Evolutionary conservation across 2,113 vertebrate genomes (phyloP).

Genomic region (Actinemys pallida): DNA sequence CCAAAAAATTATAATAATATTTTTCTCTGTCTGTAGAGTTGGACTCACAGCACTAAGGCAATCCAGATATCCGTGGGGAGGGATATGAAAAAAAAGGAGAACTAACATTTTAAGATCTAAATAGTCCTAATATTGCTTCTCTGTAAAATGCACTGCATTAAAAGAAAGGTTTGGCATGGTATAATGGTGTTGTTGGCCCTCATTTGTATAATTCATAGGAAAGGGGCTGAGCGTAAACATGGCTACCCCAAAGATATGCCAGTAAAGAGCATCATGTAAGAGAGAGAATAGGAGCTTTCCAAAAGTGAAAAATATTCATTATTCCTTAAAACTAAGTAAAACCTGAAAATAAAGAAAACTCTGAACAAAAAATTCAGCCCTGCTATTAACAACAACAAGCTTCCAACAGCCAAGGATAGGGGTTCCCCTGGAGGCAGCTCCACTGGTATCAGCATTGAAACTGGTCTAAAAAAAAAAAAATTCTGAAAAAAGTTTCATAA

Average conservation of each 20-base stretch:
- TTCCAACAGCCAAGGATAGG: background rate
- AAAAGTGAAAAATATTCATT: background rate
- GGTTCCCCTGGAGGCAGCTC: background rate
- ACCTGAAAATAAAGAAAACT: background rate
- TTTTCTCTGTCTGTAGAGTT: background rate
- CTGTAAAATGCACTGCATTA: background rate
- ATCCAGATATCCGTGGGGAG: background rate
- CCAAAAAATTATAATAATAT: rapidly evolving
- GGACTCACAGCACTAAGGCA: background rate
- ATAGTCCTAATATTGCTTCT: background rate
- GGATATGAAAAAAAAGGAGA: background rate
- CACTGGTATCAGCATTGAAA: background rate
- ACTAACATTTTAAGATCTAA: background rate
- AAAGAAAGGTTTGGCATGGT: background rate
- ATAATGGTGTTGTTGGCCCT: background rate
- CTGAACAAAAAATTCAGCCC: background rate
- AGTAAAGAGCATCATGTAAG: background rate
- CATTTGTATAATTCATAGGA: background rate
- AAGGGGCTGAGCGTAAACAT: too few relatives aligned
- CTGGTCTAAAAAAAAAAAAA: rapidly evolving
- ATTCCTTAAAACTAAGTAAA: background rate
- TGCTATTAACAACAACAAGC: background rate
- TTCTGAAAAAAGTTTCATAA: background rate
- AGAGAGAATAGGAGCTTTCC: background rate
- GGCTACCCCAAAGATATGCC: background rate